Evolutionary conservation across 1,140 invertebrate species (phyloP), one percentile per base, ranked within the genome.

Genomic region (Meteorus sp.): DNA sequence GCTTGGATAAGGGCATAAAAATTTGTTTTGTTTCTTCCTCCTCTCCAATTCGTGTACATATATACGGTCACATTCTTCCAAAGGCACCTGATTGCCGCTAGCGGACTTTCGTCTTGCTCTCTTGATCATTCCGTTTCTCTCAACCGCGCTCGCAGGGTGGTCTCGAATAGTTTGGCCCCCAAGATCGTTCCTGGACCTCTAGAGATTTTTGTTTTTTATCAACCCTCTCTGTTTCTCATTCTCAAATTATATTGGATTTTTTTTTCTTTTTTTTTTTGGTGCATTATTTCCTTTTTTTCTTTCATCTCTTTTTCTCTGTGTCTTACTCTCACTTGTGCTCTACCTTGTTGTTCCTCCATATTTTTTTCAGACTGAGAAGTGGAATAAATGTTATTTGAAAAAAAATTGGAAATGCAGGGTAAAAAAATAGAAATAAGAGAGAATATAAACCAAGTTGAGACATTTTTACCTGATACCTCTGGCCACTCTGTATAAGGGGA

Each of bases 381-480:
- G 35, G 19, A 20, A 6, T 9, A 54, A 39, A 47, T 47, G 55
- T 31, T 31, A 20, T 27, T 3, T 27, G 11, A 23, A 9, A 54
- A 43, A 54, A 27, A 54, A 17, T 17, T 5, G n/a, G 47, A 45
- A 7, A 23, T 25, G 25, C 13, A 67, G 61, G 23, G 35, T 47
- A 35, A 43, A 44, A 5, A 19, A 20, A 29, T 41, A 57, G 63
- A n/a, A n/a, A n/a, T n/a, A n/a, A n/a, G n/a, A n/a, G n/a, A n/a
- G n/a, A n/a, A n/a, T n/a, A n/a, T n/a, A n/a, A n/a, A n/a, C 62
- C 66, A 72, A 72, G 70, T 72, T 72, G 70, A 73, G 71, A 73
- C 71, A 73, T 72, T 73, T 73, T 73, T 72, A 70, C 68, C 67
- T 72, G 68, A n/a, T n/a, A n/a, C 56, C 63, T 54, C 66, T 63